Evolutionary conservation across 2,888 invertebrate genomes (phyloP), one percentile per base, ranked within the genome.

Genomic region (Drosophila maculinotata): DNA sequence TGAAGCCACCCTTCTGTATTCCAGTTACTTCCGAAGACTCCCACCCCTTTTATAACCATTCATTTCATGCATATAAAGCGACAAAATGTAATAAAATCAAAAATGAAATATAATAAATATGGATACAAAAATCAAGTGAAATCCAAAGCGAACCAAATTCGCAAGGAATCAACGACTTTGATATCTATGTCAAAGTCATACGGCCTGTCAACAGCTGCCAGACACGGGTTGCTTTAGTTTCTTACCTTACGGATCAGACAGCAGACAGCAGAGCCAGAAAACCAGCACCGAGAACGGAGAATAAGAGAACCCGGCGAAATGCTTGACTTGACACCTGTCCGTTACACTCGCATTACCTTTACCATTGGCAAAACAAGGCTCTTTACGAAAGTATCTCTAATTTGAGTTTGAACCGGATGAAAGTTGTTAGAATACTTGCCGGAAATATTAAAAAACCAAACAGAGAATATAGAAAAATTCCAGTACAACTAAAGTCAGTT

Each of bases 101-200:
- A 26, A 14, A 52, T 6, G n/a, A 25, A 57, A 45, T 28, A 14
- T n/a, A 8, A 15, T 38, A 15, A 42, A 48, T 5, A 45, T 20
- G 7, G 41, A 26, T 31, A 31, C 8, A 30, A 35, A 33, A 59
- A 48, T 47, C 36, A 54, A 51, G 23, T 68, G 71, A 73, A 73
- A 72, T 71, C 30, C 45, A 41, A 68, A 38, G 35, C 53, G 38
- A 36, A 14, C 28, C 14, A 41, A 64, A 47, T 62, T 58, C 51
- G 63, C 69, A 33, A 10, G n/a, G n/a, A 45, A 12, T 20, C 4
- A n/a, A 4, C 31, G 42, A 35, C 39, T 20, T 36, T 52, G 36
- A 78, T 76, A 79, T 81, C 76, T 76, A 76, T 81, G 81, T 84
- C 81, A 81, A 81, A 80, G 81, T 81, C 84, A 69, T 51, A 38